phyloP scores from a whole-genome alignment of 64 coral and sea anemone species.

The Pocillopora damicornis region DNA sequence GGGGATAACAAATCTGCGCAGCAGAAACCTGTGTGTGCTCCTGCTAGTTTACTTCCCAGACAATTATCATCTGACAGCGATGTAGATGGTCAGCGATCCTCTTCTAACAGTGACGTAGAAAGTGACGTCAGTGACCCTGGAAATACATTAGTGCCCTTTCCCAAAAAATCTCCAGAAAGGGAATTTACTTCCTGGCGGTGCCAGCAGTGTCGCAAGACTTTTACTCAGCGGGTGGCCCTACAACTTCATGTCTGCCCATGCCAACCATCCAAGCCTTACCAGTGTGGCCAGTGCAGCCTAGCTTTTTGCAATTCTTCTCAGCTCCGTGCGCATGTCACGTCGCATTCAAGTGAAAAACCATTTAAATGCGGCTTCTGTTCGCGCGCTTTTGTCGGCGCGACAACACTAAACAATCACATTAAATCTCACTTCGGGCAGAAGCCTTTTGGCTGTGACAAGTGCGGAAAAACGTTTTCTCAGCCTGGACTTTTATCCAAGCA shows the following conservation, averaged over 20 bases:
- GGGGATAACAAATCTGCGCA: background rate
- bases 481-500: constrained; percentile 27
- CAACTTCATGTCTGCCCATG: constrained; percentile 42
- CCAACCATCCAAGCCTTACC: constrained; percentile 14
- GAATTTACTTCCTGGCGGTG: constrained; percentile 6
- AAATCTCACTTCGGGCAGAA: constrained; percentile 41
- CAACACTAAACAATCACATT: constrained; percentile 39
- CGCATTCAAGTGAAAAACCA: constrained; percentile 29
- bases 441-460: constrained; percentile 53
- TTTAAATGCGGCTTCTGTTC: constrained; percentile 51
- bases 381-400: constrained; percentile 38
- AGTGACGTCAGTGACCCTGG: constrained; percentile 19
- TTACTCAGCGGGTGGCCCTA: constrained; percentile 4
- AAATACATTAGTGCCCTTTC: background rate
- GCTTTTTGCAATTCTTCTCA: constrained; percentile 37
- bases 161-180: background rate
- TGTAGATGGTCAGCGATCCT: background rate
- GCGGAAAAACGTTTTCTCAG: constrained; percentile 50
- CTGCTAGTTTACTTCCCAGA: background rate
- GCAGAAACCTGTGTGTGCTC: background rate
- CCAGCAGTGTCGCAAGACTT: constrained; percentile 21
- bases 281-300: constrained; percentile 16
- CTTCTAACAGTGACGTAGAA: background rate
- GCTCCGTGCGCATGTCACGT: constrained; percentile 37
- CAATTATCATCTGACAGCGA: background rate